Evolutionary conservation across 1,140 invertebrate genomes (phyloP).

Genomic region (Trypoxylus dichotomus): DNA sequence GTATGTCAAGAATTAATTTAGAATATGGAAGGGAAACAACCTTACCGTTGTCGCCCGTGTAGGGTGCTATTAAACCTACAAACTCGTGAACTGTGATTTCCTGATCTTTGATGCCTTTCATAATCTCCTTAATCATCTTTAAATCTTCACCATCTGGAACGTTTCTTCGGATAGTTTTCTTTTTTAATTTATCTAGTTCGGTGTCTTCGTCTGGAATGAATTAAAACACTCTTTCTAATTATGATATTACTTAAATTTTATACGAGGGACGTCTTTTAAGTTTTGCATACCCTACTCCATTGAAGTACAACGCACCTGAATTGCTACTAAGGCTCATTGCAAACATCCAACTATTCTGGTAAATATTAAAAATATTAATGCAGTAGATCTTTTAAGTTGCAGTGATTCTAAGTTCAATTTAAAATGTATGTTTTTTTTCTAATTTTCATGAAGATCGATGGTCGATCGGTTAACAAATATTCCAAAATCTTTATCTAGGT

Average conservation of each 20-base stretch:
- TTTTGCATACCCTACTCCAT: too few species aligned
- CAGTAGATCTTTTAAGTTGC: too few species aligned
- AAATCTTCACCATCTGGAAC: slow-evolving; percentile 48
- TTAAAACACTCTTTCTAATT: neutral
- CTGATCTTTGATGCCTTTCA: slow-evolving; percentile 39
- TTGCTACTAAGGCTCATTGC: too few species aligned
- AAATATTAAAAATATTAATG: too few species aligned
- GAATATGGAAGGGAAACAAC: neutral
- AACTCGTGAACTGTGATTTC: slow-evolving; percentile 47
- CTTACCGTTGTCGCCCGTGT: slow-evolving; percentile 48
- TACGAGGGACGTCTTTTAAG: too few species aligned
- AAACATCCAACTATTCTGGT: too few species aligned
- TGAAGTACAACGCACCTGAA: too few species aligned
- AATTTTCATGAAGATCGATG: too few species aligned
- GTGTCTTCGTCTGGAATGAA: slow-evolving; percentile 1
- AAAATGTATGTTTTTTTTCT: too few species aligned
- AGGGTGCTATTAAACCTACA: slow-evolving; percentile 45
- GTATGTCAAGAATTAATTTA: neutral
- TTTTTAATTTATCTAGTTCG: slow-evolving; percentile 32
- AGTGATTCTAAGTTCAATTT: too few species aligned
- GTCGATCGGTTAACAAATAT: too few species aligned
- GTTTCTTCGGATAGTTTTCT: slow-evolving; percentile 44
- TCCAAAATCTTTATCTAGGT: too few species aligned
- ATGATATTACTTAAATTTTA: neutral
- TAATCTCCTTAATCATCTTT: slow-evolving; percentile 43